Percentiles rank a stretch among this genome's conserved stretches.
phyloP scores from a whole-genome alignment of 2,888 invertebrate species.

The Lottia gigantea region DNA sequence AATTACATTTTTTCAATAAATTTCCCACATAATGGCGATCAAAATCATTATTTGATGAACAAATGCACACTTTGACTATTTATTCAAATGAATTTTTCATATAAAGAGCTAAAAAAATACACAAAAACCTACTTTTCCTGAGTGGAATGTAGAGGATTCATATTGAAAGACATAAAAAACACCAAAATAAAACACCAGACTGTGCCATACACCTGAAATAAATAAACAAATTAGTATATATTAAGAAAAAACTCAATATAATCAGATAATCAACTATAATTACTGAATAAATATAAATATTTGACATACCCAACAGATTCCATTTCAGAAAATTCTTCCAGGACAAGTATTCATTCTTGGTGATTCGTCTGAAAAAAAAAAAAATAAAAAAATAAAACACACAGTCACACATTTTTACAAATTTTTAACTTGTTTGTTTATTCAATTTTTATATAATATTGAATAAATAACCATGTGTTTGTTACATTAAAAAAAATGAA shows the following conservation, averaged over 20 bases:
- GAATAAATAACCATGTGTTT: neutral
- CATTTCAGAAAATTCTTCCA: constrained; percentile 73
- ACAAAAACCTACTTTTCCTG: constrained; percentile 51
- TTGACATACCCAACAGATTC: constrained; percentile 54
- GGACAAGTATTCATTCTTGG: constrained; percentile 75
- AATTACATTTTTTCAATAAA: neutral
- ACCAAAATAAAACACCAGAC: constrained; percentile 64
- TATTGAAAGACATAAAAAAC: constrained; percentile 47
- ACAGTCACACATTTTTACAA: no score
- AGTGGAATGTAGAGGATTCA: constrained; percentile 41
- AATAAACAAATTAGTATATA: no score
- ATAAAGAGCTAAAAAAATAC: no score
- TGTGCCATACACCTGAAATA: constrained; percentile 68
- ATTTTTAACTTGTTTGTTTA: no score
- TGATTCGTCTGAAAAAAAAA: constrained; percentile 56
- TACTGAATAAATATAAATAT: no score
- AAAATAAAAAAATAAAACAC: constrained; percentile 1
- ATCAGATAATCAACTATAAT: no score
- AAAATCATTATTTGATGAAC: no score
- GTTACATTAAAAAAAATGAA: neutral
- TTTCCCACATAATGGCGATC: no score
- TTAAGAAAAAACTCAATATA: no score
- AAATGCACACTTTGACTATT: no score
- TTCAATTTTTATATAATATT: no score
- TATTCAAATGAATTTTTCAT: no score